Evolutionary conservation across 2,797 vertebrate genomes (phyloP), one percentile per base, ranked within the genome.

Genomic region (Xiphorhynchus erythropygius): DNA sequence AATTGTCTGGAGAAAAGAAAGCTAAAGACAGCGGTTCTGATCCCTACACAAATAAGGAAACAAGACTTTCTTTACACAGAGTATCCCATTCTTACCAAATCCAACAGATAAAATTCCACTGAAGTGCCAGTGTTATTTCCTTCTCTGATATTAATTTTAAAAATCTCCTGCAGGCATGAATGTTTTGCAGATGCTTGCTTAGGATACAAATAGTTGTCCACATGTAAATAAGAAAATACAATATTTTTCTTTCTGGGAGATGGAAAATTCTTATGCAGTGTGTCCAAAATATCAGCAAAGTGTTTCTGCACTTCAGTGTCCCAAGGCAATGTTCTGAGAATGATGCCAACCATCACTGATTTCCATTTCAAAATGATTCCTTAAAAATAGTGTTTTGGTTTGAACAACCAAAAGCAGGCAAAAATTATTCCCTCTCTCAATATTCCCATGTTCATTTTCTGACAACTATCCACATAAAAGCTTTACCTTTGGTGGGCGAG

Each of bases 261-360:
- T 75, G 41, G 70, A 73, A 88, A 90, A 81, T 71, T 87, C 21
- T 71, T 75, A 27, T 79, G 47, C 50, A 22, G 11, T 28, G 25
- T 39, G 47, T 68, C 33, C 62, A 94, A 69, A 80, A 69, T 73
- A 91, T 42, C 84, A 95, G 76, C 89, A 91, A 90, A 80, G 27
- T 49, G 11, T 23, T 42, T 82, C 57, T 65, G 49, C 33, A 35
- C 55, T 92, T 87, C 4, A 4, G n/a, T 47, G 37, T 93, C 92
- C 65, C 42, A 49, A 67, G 68, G 70, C 62, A 81, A 33, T 55
- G 68, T 62, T 68, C 84, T 74, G 82, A 69, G 46, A 47, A 53
- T 10, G 74, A 68, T 75, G 81, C 50, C 86, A 87, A 50, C 56
- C 22, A 6, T 77, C 82, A 76, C 12, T n/a, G 75, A 81, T 91